Evolutionary conservation across 2,113 vertebrate species (phyloP).

Genomic region (Chrysemys picta): DNA sequence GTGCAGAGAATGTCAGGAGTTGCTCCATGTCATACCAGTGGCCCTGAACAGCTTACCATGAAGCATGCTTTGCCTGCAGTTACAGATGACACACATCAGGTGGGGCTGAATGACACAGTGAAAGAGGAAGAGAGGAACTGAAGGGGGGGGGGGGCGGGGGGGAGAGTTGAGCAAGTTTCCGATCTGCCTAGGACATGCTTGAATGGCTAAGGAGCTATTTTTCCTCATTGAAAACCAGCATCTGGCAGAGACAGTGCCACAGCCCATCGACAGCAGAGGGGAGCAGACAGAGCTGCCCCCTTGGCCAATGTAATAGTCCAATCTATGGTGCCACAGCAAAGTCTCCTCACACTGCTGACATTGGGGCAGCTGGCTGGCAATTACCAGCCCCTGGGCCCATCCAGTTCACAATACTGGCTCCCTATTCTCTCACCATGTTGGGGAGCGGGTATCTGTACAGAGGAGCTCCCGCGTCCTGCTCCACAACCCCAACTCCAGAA

Average conservation of each 20-base stretch:
- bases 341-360: neutral
- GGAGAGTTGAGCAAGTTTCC: neutral
- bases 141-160: neutral
- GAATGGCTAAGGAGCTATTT: neutral
- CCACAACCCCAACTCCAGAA: neutral
- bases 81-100: neutral
- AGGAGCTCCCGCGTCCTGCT: neutral
- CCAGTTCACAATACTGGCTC: neutral
- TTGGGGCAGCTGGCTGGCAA: neutral
- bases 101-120: neutral
- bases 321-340: neutral
- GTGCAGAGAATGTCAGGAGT: neutral
- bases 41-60: neutral
- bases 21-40: neutral
- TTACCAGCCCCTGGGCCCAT: neutral
- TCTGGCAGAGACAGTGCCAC: neutral
- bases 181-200: neutral
- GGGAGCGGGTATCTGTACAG: too few species aligned
- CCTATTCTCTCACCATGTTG: too few species aligned
- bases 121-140: neutral
- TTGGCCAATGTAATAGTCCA: neutral
- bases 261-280: neutral
- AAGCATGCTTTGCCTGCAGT: neutral
- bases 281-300: neutral
- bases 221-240: neutral